Evolutionary conservation across 2,797 vertebrate species (phyloP).

Genomic region (Periophthalmus magnuspinnatus): DNA sequence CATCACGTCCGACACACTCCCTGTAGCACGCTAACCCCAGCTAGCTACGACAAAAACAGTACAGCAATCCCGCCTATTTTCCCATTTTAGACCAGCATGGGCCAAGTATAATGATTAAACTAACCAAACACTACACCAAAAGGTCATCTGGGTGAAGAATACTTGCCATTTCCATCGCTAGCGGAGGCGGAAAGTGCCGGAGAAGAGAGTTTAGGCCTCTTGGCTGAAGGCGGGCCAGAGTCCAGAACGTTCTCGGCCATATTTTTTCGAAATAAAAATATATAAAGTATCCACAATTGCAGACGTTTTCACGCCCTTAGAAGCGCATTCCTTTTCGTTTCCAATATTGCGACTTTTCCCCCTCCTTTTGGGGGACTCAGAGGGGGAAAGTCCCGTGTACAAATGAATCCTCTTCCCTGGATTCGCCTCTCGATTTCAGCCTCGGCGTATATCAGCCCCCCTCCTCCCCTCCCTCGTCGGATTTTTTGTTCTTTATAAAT

Average conservation of each 20-base stretch:
- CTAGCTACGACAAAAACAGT: constrained; percentile 75
- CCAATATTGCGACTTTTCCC: constrained; percentile 83
- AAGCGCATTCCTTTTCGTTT: constrained; percentile 67
- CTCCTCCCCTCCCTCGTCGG: constrained; percentile 75
- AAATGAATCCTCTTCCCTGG: constrained; percentile 82
- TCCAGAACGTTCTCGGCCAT: constrained; percentile 99
- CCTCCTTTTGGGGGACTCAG: constrained; percentile 83
- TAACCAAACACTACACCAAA: constrained; percentile 35
- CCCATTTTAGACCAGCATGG: constrained; percentile 10
- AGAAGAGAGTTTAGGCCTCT: constrained; percentile 99
- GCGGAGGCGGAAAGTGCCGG: constrained; percentile 95
- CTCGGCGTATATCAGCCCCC: constrained; percentile 81
- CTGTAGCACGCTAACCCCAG: constrained; percentile 68
- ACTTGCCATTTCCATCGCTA: constrained; percentile 96
- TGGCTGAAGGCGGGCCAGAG: constrained; percentile 97
- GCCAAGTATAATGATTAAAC: constrained; percentile 23
- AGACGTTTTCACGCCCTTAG: constrained; percentile 73
- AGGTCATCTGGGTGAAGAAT: constrained; percentile 25
- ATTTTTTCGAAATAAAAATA: constrained; percentile 85
- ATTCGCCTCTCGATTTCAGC: constrained; percentile 85
- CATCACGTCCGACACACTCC: constrained; percentile 66
- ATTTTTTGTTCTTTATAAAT: constrained; percentile 86
- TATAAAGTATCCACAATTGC: constrained; percentile 80
- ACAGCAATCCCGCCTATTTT: constrained; percentile 53
- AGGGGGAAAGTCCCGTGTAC: constrained; percentile 84